Percentiles rank a stretch among this genome's conserved stretches.
Conservation (phyloP, 2,113 vertebrate species). For the Tenebrosternarchus preto region DNA sequence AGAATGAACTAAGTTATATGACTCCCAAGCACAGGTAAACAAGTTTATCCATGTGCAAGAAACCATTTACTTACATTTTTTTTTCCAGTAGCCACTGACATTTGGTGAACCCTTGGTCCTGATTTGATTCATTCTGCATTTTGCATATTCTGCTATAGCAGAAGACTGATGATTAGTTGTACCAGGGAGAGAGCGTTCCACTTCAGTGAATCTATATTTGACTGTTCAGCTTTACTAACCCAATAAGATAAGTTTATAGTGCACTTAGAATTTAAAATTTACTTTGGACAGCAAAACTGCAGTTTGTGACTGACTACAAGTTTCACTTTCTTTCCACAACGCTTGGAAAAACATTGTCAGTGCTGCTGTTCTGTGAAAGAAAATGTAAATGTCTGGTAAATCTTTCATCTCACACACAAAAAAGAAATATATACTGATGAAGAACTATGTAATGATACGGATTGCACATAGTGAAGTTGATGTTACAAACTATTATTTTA, state of each 20-base stretch:
- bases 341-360: constrained; percentile 56
- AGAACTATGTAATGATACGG: neutral
- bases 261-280: no score
- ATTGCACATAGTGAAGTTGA: neutral
- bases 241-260: neutral
- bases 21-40: no score
- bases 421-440: neutral
- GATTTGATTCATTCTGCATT: neutral
- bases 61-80: neutral
- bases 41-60: neutral
- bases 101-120: neutral
- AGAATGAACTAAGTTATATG: no score
- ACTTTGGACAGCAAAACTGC: neutral
- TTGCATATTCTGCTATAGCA: neutral
- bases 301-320: neutral
- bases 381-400: neutral
- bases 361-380: constrained; percentile 1
- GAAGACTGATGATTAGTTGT: neutral
- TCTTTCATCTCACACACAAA: neutral
- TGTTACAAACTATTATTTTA: neutral
- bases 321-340: neutral
- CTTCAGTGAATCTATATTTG: neutral
- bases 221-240: neutral
- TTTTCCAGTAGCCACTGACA: neutral
- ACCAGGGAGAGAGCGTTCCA: neutral